phyloP scores from a whole-genome alignment of 2,797 vertebrate species.

The Zenarchopterus dispar region DNA sequence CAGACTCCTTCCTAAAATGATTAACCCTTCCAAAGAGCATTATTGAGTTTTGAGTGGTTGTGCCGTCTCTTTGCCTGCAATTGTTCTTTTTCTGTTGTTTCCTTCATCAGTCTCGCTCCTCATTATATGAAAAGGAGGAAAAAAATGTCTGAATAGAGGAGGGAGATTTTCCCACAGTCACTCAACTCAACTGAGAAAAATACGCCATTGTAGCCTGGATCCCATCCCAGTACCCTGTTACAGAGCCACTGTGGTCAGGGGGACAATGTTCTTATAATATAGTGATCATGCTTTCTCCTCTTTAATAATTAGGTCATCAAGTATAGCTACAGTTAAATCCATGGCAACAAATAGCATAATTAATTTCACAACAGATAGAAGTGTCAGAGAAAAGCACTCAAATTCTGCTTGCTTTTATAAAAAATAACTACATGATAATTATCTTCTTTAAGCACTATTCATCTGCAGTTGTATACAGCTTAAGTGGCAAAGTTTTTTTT shows the following conservation, averaged over 20 bases:
- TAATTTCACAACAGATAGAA: too few relatives aligned
- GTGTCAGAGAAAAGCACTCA: too few relatives aligned
- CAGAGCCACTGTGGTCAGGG: constrained; percentile 87
- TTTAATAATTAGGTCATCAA: constrained; percentile 89
- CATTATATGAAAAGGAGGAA: constrained; percentile 90
- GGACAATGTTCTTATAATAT: constrained; percentile 98
- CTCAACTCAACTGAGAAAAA: constrained; percentile 95
- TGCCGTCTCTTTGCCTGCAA: constrained; percentile 93
- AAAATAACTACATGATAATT: too few relatives aligned
- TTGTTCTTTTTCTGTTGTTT: constrained; percentile 96
- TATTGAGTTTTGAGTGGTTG: constrained; percentile 89
- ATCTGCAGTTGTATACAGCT: too few relatives aligned
- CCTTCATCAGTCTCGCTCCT: constrained; percentile 97
- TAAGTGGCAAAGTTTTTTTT: too few relatives aligned
- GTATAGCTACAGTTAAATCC: constrained; percentile 75
- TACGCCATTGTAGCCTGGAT: constrained; percentile 92
- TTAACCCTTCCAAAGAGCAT: constrained; percentile 93
- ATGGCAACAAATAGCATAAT: too few relatives aligned
- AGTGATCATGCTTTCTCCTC: constrained; percentile 90
- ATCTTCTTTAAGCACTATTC: too few relatives aligned
- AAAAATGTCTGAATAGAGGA: constrained; percentile 99
- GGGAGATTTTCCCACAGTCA: constrained; percentile 99
- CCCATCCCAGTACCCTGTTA: constrained; percentile 82
- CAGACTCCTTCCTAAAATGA: constrained; percentile 87
- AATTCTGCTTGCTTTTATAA: too few relatives aligned